These are phyloP conservation scores for Leucophora obtusa DNA, from an alignment of 2,888 invertebrate species.

Conservation along the genomic window DNA sequence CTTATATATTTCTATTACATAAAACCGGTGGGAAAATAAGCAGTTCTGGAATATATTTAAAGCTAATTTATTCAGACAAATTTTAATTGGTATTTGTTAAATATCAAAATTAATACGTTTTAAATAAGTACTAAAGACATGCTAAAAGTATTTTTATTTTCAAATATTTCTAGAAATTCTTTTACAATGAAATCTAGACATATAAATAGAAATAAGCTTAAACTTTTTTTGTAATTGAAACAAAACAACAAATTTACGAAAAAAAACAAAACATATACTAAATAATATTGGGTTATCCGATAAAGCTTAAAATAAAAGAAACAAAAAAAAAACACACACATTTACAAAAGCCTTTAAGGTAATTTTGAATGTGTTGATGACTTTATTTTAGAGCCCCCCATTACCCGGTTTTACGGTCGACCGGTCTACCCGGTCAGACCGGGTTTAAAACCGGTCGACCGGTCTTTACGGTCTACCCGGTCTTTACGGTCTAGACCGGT, in stretches of 20 bases:
- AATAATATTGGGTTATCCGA: conserved; percentile 36
- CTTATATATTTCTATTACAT: too few relatives aligned
- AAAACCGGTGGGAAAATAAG: too few relatives aligned
- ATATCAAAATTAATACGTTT: neutral
- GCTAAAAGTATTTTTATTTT: neutral
- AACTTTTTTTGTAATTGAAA: neutral
- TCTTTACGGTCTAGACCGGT: too few relatives aligned
- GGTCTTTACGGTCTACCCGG: too few relatives aligned
- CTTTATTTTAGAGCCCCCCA: too few relatives aligned
- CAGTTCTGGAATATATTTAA: too few relatives aligned
- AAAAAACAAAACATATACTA: conserved; percentile 9
- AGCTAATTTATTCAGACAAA: too few relatives aligned
- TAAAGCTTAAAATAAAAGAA: conserved; percentile 5
- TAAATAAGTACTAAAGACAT: neutral
- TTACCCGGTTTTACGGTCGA: too few relatives aligned
- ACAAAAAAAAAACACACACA: neutral
- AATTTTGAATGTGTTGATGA: conserved; percentile 55
- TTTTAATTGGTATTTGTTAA: too few relatives aligned
- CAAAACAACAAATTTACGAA: conserved; percentile 2
- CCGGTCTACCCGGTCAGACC: too few relatives aligned
- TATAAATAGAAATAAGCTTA: neutral
- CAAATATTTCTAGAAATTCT: neutral
- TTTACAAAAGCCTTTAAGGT: conserved; percentile 35
- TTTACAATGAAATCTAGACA: neutral
- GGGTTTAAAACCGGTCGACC: too few relatives aligned